phyloP scores from a whole-genome alignment of 2,888 invertebrate genomes.

The Barypeithes pellucidus region DNA sequence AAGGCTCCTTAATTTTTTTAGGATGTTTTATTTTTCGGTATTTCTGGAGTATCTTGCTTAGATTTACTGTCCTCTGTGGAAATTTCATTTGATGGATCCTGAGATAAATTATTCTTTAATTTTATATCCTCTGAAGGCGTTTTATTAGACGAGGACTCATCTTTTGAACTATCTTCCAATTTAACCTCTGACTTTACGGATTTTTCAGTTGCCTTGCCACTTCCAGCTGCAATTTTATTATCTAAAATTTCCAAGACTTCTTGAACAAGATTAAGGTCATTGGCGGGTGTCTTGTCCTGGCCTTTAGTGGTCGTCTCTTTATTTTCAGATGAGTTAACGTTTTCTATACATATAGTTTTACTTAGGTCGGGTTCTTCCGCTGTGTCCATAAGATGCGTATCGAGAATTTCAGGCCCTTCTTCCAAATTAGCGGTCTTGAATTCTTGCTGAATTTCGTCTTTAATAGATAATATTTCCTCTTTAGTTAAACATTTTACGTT shows the following conservation, averaged over 20 bases:
- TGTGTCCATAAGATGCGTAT: constrained; percentile 55
- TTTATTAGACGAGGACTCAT: neutral
- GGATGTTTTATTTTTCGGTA: neutral
- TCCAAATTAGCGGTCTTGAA: constrained; percentile 46
- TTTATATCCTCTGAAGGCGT: neutral
- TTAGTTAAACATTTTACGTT: constrained; percentile 46
- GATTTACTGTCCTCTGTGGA: neutral
- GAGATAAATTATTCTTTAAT: neutral
- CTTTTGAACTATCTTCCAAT: neutral
- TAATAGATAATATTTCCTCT: constrained; percentile 55
- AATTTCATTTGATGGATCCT: neutral
- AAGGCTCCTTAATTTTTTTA: too few relatives aligned
- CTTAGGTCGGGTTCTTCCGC: constrained; percentile 47
- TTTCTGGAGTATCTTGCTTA: neutral
- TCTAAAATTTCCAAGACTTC: constrained; percentile 40
- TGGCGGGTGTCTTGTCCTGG: neutral
- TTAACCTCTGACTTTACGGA: neutral
- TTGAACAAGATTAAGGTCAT: constrained; percentile 18
- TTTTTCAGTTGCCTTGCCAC: neutral
- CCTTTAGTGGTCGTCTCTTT: constrained; percentile 13
- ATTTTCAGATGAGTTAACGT: constrained; percentile 18
- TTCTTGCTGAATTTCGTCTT: constrained; percentile 54
- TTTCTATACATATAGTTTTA: constrained; percentile 49
- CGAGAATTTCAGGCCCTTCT: constrained; percentile 52
- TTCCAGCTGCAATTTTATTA: constrained; percentile 9